These are phyloP conservation scores for Stegophylla sp. DNA, from an alignment of 2,888 invertebrate species.

Conservation along the genomic window DNA sequence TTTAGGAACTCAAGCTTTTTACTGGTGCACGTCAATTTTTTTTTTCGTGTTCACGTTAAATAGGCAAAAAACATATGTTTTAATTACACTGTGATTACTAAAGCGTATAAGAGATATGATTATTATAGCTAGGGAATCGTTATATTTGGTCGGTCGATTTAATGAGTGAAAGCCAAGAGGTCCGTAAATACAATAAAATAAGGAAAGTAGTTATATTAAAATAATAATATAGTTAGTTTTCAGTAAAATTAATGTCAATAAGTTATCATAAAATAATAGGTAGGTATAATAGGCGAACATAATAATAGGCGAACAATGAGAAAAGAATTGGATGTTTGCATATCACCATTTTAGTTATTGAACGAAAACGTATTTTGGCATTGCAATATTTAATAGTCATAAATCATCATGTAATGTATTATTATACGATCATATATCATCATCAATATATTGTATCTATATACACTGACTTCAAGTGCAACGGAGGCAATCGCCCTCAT, in stretches of 20 bases:
- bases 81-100: background rate
- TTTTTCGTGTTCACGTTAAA: background rate
- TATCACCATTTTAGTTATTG: too few relatives aligned
- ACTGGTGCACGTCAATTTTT: too few relatives aligned
- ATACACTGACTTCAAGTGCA: too few relatives aligned
- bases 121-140: background rate
- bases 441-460: too few relatives aligned
- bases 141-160: background rate
- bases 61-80: background rate
- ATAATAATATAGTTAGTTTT: conserved; percentile 18
- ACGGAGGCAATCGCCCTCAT: too few relatives aligned
- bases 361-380: too few relatives aligned
- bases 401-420: too few relatives aligned
- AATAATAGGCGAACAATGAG: background rate
- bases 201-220: conserved; percentile 42
- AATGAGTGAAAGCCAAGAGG: conserved; percentile 38
- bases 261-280: background rate
- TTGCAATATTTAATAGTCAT: too few relatives aligned
- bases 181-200: background rate
- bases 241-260: conserved; percentile 1
- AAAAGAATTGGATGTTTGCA: too few relatives aligned
- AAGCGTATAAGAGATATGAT: background rate
- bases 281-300: background rate
- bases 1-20: too few relatives aligned
- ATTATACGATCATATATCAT: too few relatives aligned